Conservation (phyloP, 2,113 vertebrate genomes). For the Neofelis nebulosa region DNA sequence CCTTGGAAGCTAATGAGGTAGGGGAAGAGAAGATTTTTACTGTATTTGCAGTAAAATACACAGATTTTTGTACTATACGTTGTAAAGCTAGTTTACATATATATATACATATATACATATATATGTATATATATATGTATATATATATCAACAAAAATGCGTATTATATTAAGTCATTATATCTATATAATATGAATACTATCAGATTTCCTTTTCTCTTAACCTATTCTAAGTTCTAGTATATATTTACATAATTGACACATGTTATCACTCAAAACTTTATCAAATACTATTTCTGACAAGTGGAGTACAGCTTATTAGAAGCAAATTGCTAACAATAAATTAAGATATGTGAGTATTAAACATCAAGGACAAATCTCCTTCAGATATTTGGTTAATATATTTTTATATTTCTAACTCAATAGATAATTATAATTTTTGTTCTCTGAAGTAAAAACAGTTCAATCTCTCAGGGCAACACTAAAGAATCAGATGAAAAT, state of each 20-base stretch:
- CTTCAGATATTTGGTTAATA: conserved; percentile 65
- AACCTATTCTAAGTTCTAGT: neutral
- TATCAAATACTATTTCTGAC: conserved; percentile 21
- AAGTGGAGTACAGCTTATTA: neutral
- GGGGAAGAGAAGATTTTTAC: neutral
- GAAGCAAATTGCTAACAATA: neutral
- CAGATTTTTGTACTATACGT: neutral
- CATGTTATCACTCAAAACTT: neutral
- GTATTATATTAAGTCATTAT: neutral
- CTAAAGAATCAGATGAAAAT: conserved; percentile 69
- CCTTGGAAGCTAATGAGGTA: neutral
- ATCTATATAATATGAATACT: neutral
- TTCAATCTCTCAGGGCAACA: conserved; percentile 55
- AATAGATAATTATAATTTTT: conserved; percentile 65
- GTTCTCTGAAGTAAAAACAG: conserved; percentile 66
- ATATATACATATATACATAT: too few relatives aligned
- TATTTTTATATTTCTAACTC: conserved; percentile 69
- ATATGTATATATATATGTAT: too few relatives aligned
- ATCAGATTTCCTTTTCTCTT: neutral
- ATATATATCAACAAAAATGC: neutral
- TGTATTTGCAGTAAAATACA: neutral
- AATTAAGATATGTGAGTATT: conserved; percentile 48
- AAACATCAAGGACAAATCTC: conserved; percentile 64
- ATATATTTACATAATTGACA: neutral
- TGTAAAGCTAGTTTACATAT: neutral